Evolutionary conservation across 2,888 invertebrate species (phyloP), one percentile per base, ranked within the genome.

Genomic region (Trilocha varians): DNA sequence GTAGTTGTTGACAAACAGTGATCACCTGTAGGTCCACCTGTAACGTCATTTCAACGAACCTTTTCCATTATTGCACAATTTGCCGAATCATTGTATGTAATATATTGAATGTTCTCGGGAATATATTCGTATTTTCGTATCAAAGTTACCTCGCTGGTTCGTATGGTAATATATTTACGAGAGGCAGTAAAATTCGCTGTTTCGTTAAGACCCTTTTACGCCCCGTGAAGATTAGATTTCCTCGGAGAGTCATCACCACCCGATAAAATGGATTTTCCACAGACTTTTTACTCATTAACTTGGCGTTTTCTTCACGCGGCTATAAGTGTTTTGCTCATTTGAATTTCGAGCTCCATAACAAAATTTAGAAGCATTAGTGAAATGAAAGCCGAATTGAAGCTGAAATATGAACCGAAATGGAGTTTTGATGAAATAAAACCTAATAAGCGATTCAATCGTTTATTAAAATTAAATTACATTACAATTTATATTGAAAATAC

Each of bases 201-300:
- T 39, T 39, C 33, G 38, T 41, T 38, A 18, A 15, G 9, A 14
- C n/a, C 33, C 37, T 42, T 43, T 32, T 38, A 38, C 38, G 38
- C 35, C 18, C 32, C 35, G 33, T 41, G 17, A 18, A 51, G 48
- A 58, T 61, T 53, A 51, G 45, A 57, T 60, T 60, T 55, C 42
- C 49, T 46, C 38, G 32, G 49, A 41, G 41, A 36, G 42, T 42
- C 46, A 48, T 51, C 39, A 48, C 45, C 46, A 47, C 46, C 50
- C 44, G 49, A 56, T 58, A 47, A 56, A 60, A 57, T 55, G 45
- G 48, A 53, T 53, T 58, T 59, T 47, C 39, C 48, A 39, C 41
- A 41, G 54, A 61, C 52, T 65, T 70, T 71, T 67, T 65, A 63
- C 67, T 70, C 65, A 73, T 73, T 73, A 67, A 59, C 49, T 44